These are phyloP conservation scores for Diaperis boleti DNA, from an alignment of 2,888 invertebrate species.

Conservation along the genomic window DNA sequence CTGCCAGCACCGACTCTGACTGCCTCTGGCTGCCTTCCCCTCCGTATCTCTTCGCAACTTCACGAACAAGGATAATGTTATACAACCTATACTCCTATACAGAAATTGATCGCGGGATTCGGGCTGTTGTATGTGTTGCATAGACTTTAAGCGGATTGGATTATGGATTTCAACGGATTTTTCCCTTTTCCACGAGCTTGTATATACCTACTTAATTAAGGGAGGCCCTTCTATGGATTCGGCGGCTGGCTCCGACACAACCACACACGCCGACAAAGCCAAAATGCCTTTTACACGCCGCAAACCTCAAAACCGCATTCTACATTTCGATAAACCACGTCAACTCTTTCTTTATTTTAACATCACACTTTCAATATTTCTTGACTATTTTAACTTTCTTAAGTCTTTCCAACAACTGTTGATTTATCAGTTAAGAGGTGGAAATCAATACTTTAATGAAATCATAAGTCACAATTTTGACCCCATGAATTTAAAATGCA, in stretches of 20 bases:
- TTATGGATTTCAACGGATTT: constrained; percentile 54
- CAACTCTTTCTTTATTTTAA: no score
- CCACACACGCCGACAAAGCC: constrained; percentile 14
- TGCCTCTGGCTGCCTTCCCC: constrained; percentile 55
- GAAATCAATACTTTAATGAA: no score
- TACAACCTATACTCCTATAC: constrained; percentile 60
- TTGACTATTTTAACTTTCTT: no score
- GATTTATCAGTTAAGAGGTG: no score
- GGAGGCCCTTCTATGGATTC: constrained; percentile 50
- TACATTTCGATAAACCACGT: not conserved
- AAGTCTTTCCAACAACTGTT: no score
- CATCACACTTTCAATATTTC: no score
- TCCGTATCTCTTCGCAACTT: constrained; percentile 56
- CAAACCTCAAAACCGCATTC: not conserved
- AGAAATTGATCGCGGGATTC: constrained; percentile 62
- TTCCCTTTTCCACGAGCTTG: constrained; percentile 52
- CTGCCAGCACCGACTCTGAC: constrained; percentile 49
- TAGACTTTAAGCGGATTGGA: constrained; percentile 56
- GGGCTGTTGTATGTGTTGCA: constrained; percentile 50
- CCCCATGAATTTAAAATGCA: no score
- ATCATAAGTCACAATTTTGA: no score
- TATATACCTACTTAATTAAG: constrained; percentile 53
- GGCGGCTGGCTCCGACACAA: constrained; percentile 25
- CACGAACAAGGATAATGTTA: constrained; percentile 61
- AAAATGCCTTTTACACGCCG: constrained; percentile 1